Evolutionary conservation across 2,888 invertebrate genomes (phyloP), one percentile per base, ranked within the genome.

Genomic region (Agrochola litura): DNA sequence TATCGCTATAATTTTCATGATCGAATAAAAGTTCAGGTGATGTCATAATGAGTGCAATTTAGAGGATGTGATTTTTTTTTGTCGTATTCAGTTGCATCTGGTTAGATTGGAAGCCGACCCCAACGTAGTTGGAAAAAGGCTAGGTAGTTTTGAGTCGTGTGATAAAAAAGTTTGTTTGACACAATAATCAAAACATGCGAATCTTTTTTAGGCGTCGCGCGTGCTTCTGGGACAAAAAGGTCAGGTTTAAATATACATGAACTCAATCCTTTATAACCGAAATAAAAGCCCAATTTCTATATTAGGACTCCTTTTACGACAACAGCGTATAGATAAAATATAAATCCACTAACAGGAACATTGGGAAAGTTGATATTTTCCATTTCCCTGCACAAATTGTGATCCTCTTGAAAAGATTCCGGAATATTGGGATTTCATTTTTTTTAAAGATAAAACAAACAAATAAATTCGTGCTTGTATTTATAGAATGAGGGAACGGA

Each of bases 301-400:
- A 73, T 71, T 70, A 58, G 19, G 52, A 61, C 19, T 60, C 37
- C 14, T 77, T 65, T 64, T 49, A 69, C 25, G 19, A 46, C 37
- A 25, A 67, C 25, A 67, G 43, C 41, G n/a, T 60, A 49, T 54
- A 68, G 9, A 66, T 69, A 63, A n/a, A 69, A 73, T 52, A 75
- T 43, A 74, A 75, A 65, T 67, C 41, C 10, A 41, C 19, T n/a
- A n/a, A 37, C 19, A 2, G 66, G 75, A 64, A 61, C 60, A 60
- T 19, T 22, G 43, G 22, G 30, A 58, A 76, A 70, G 56, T 70
- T 77, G 14, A 67, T 81, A 77, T 82, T 85, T 71, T 66, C 22
- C 25, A 67, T 81, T 78, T 82, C 30, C 22, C 22, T 52, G 60
- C 41, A 63, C 22, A 58, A 37, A 68, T 8, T 25, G 54, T 30